phyloP scores from a whole-genome alignment of 53 echinoderm and acorn worm species.

The Pentamera pediparva region DNA sequence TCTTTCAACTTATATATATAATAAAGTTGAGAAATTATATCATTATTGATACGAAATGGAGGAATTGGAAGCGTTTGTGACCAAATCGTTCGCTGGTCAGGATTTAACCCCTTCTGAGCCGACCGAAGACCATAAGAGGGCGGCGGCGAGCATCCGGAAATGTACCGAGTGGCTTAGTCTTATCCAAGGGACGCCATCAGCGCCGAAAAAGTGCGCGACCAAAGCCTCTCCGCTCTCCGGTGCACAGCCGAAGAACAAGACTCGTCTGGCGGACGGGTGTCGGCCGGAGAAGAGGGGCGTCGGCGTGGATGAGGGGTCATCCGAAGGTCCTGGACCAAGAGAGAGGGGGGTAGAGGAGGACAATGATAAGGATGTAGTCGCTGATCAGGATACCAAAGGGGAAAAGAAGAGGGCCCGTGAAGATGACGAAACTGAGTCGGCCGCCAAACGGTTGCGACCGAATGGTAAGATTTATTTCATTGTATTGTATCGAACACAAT shows the following conservation, averaged over 20 bases:
- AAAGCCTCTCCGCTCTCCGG: neutral
- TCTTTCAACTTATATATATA: too few relatives aligned
- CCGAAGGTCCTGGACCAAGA: neutral
- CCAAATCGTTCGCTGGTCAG: conserved; percentile 88
- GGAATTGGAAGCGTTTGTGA: conserved; percentile 86
- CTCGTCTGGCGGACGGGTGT: neutral
- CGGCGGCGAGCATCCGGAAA: conserved; percentile 62
- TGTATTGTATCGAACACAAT: too few relatives aligned
- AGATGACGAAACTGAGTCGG: too few relatives aligned
- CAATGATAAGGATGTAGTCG: neutral
- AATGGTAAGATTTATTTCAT: too few relatives aligned
- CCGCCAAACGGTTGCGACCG: too few relatives aligned
- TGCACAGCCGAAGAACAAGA: conserved; percentile 29
- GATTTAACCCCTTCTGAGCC: conserved; percentile 39
- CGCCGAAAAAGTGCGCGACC: conserved; percentile 15
- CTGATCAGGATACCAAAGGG: too few relatives aligned
- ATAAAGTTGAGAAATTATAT: neutral
- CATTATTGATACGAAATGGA: conserved; percentile 78
- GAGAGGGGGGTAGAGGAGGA: neutral
- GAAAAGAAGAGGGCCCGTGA: too few relatives aligned
- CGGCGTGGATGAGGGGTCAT: neutral
- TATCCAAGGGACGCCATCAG: conserved; percentile 39
- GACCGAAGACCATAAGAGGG: conserved; percentile 31
- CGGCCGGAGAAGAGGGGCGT: neutral
- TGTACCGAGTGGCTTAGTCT: conserved; percentile 76